Evolutionary conservation across 2,113 vertebrate genomes (phyloP).

Genomic region (Vulpes vulpes): DNA sequence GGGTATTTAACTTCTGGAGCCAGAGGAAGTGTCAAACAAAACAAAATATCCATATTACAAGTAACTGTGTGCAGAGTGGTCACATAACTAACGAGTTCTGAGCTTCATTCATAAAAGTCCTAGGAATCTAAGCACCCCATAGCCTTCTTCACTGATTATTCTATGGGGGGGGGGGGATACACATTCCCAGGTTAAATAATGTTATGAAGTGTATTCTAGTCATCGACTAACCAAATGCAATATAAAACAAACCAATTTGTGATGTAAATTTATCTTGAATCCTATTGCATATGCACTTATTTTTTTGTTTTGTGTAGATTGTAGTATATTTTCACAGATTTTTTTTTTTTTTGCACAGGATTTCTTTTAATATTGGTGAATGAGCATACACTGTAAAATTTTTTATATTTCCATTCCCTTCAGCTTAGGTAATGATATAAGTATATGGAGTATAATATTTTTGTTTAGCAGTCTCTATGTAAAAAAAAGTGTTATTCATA

Average conservation of each 20-base stretch:
- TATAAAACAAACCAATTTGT: neutral
- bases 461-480: constrained; percentile 31
- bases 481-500: neutral
- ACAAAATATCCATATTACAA: constrained; percentile 14
- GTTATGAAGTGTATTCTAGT: neutral
- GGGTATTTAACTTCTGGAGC: neutral
- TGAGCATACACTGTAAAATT: neutral
- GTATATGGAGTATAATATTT: neutral
- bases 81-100: neutral
- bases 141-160: neutral
- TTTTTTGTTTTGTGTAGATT: neutral
- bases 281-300: neutral
- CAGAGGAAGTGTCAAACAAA: neutral
- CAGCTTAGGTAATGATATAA: neutral
- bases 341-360: neutral
- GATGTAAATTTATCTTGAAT: constrained; percentile 13
- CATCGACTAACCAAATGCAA: neutral
- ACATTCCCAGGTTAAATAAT: neutral
- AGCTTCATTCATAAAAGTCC: constrained; percentile 45
- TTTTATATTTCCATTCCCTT: neutral
- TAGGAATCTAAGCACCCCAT: neutral
- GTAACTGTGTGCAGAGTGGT: neutral
- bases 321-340: constrained; percentile 8
- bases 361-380: neutral
- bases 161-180: neutral